Percentiles rank a stretch among this genome's conserved stretches.
Evolutionary conservation across 2,797 vertebrate species (phyloP).

Genomic region (Tapera naevia): DNA sequence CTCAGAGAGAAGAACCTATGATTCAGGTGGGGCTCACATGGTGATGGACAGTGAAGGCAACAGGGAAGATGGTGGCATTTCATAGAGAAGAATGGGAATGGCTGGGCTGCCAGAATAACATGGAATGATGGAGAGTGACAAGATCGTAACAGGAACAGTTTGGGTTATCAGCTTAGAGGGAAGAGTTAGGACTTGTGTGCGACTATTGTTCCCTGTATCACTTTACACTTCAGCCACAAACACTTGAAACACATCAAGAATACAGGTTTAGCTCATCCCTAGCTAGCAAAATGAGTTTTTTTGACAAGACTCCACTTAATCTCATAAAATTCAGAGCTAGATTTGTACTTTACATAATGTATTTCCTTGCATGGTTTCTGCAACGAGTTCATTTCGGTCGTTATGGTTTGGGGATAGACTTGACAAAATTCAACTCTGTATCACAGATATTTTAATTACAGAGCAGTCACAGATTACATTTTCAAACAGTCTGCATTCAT

Average conservation of each 20-base stretch:
- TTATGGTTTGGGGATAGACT: slow-evolving; percentile 35
- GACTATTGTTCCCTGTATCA: neutral
- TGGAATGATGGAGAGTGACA: neutral
- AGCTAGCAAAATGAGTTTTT: neutral
- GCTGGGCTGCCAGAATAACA: neutral
- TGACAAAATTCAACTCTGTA: slow-evolving; percentile 15
- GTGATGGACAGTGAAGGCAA: neutral
- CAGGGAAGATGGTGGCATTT: neutral
- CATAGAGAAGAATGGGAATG: neutral
- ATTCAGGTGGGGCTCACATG: neutral
- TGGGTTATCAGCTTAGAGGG: neutral
- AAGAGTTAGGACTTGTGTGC: neutral
- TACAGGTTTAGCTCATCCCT: neutral
- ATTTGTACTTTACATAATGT: neutral
- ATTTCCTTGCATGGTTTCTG: slow-evolving; percentile 34
- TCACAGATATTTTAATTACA: slow-evolving; percentile 42
- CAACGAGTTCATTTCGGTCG: slow-evolving; percentile 50
- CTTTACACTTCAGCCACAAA: neutral
- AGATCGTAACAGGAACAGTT: neutral
- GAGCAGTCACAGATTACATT: slow-evolving; percentile 18
- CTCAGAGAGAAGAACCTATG: neutral
- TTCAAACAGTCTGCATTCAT: neutral
- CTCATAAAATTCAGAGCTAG: neutral
- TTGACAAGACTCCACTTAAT: neutral
- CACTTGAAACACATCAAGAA: neutral